Evolutionary conservation across 2,113 vertebrate genomes (phyloP).

Genomic region (Psittacara wagleri): DNA sequence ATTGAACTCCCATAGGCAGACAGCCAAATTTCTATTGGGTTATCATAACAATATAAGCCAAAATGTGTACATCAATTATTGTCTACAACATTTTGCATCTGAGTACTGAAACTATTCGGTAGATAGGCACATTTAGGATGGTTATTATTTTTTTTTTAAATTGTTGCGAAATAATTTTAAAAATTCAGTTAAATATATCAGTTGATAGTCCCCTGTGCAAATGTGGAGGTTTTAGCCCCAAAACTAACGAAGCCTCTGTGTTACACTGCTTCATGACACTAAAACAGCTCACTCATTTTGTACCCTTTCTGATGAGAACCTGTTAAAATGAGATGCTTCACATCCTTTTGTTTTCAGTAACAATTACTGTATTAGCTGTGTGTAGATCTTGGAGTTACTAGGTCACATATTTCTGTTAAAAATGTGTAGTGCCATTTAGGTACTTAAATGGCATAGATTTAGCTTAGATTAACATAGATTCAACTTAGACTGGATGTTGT

Average conservation of each 20-base stretch:
- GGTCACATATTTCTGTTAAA: not conserved
- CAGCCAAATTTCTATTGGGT: constrained; percentile 57
- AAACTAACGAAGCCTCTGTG: not conserved
- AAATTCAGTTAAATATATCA: not conserved
- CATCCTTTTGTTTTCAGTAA: not conserved
- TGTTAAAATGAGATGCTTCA: not conserved
- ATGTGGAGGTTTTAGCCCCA: accelerated
- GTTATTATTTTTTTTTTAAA: not conserved
- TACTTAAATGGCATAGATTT: not conserved
- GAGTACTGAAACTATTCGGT: not conserved
- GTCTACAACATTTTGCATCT: constrained; percentile 28
- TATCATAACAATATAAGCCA: constrained; percentile 42
- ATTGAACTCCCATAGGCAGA: constrained; percentile 33
- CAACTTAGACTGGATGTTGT: not conserved
- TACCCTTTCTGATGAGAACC: not conserved
- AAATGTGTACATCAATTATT: constrained; percentile 35
- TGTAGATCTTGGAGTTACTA: not conserved
- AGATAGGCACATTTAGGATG: not conserved
- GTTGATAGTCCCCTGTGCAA: not conserved
- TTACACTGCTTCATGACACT: not conserved
- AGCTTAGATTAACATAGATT: no score
- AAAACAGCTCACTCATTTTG: not conserved
- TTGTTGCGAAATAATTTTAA: not conserved
- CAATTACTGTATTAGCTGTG: not conserved
- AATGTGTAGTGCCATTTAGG: not conserved